These are phyloP conservation scores for Psammodynastes pulverulentus DNA, from an alignment of 2,113 vertebrate genomes.

Conservation along the genomic window DNA sequence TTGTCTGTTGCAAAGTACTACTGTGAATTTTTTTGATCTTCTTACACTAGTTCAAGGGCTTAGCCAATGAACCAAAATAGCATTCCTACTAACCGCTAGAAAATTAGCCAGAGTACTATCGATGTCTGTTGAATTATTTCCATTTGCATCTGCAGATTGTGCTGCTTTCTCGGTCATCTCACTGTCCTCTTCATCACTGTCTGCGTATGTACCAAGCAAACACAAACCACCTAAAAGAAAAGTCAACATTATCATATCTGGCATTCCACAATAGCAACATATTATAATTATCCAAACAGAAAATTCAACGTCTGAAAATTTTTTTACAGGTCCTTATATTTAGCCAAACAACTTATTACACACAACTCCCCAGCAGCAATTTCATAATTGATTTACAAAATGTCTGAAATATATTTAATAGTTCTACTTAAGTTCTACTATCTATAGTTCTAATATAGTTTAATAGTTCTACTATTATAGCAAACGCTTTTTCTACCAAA, in stretches of 20 bases:
- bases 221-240: slow-evolving; percentile 83
- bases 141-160: slow-evolving; percentile 66
- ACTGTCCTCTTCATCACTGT: slow-evolving; percentile 88
- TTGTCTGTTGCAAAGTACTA: background rate
- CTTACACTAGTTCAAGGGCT: background rate
- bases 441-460: too few species aligned
- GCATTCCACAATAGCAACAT: background rate
- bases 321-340: background rate
- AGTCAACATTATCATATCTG: background rate
- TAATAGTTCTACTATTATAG: background rate
- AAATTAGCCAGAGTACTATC: slow-evolving; percentile 97
- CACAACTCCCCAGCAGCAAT: background rate
- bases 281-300: background rate
- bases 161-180: slow-evolving; percentile 63
- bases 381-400: background rate
- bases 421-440: background rate
- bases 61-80: background rate
- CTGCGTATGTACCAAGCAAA: slow-evolving; percentile 92
- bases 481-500: background rate
- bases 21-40: background rate
- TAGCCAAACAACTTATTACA: background rate
- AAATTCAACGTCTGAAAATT: background rate
- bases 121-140: slow-evolving; percentile 80
- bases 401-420: background rate
- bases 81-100: slow-evolving; percentile 82